phyloP scores from a whole-genome alignment of 2,113 vertebrate species.

The Stercorarius parasiticus region DNA sequence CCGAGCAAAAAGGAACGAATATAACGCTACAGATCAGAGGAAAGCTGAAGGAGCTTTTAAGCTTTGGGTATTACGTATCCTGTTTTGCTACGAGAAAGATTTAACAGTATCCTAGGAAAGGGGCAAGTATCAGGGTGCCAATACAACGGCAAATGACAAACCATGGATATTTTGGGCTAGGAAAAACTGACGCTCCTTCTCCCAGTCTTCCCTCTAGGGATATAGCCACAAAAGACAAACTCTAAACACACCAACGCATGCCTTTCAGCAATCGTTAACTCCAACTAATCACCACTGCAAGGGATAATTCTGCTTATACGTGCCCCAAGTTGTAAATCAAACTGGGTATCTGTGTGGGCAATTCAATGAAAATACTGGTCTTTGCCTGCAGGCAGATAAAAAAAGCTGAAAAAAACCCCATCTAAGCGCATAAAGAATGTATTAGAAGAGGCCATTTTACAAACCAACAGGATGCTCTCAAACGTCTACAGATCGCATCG shows the following conservation, averaged over 20 bases:
- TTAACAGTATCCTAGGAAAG: background rate
- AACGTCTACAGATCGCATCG: background rate
- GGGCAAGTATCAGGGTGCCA: background rate
- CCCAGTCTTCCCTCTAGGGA: background rate
- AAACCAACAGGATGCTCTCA: background rate
- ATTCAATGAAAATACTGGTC: background rate
- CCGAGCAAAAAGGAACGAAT: background rate
- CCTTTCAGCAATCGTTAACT: background rate
- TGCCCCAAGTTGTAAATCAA: background rate
- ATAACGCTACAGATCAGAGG: background rate
- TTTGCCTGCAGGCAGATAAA: background rate
- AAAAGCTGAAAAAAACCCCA: background rate
- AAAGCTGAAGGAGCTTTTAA: background rate
- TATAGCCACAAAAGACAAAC: background rate
- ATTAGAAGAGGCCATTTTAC: background rate
- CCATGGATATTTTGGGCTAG: fast-evolving
- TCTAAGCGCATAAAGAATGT: background rate
- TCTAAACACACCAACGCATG: no score
- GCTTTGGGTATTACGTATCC: background rate
- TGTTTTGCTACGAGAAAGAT: background rate
- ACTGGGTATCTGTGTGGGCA: background rate
- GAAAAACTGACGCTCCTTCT: background rate
- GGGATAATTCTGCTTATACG: background rate
- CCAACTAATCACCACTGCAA: background rate
- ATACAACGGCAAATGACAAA: fast-evolving